Conservation (phyloP, 2,797 vertebrate species). For the Pitangus sulphuratus region DNA sequence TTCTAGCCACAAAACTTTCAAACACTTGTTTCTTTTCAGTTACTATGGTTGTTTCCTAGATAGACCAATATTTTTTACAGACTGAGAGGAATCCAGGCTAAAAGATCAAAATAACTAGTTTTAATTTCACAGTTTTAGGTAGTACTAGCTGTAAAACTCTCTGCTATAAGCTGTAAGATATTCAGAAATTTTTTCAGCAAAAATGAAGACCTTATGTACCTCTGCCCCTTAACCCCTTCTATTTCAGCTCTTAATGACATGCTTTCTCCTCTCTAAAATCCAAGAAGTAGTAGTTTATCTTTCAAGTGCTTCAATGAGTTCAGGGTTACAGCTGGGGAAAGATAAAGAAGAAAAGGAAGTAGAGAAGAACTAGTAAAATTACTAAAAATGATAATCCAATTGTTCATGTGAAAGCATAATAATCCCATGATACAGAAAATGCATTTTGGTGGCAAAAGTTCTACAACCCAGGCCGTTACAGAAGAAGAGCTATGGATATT, state of each 20-base stretch:
- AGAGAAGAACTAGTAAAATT: background rate
- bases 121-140: background rate
- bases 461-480: background rate
- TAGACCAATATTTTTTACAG: background rate
- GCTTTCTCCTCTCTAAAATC: background rate
- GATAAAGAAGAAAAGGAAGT: background rate
- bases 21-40: background rate
- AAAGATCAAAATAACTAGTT: background rate
- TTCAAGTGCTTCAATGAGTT: background rate
- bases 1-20: background rate
- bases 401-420: background rate
- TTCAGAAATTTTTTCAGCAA: conserved; percentile 14
- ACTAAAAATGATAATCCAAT: background rate
- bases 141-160: background rate
- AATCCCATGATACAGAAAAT: background rate
- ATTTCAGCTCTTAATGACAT: background rate
- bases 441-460: background rate
- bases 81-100: background rate
- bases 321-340: background rate
- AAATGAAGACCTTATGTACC: background rate
- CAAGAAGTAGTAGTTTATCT: background rate
- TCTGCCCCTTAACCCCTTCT: background rate
- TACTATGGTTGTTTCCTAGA: background rate
- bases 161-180: background rate
- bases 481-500: background rate